Conservation (phyloP, 1,140 invertebrate species). For the Drosophila yakuba region DNA sequence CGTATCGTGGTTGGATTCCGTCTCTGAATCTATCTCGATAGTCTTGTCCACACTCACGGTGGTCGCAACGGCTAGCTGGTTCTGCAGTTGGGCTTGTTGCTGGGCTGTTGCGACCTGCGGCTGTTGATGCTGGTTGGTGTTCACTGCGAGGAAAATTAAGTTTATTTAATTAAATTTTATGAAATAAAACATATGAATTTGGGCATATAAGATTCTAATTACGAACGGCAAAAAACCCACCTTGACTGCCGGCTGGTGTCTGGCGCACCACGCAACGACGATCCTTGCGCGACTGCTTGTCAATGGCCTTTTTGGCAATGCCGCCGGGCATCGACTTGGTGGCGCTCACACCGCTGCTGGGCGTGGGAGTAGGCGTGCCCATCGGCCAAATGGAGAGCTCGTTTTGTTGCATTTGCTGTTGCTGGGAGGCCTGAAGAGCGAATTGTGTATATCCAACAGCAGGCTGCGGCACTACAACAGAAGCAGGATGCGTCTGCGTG, state of each 20-base stretch:
- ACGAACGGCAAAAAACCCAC: conserved; percentile 24
- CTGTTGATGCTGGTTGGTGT: conserved; percentile 73
- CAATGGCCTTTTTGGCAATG: conserved; percentile 84
- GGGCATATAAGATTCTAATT: neutral
- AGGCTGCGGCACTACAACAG: conserved; percentile 74
- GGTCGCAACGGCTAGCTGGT: conserved; percentile 82
- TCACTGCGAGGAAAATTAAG: conserved; percentile 22
- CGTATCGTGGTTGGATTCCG: conserved; percentile 99
- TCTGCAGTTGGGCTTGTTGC: conserved; percentile 80
- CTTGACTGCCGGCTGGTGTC: conserved; percentile 85
- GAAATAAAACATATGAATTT: neutral
- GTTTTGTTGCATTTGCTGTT: conserved; percentile 59
- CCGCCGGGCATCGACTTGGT: conserved; percentile 82
- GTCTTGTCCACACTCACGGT: conserved; percentile 86
- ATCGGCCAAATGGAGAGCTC: conserved; percentile 85
- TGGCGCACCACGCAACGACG: conserved; percentile 75
- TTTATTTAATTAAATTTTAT: neutral
- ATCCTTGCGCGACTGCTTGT: conserved; percentile 83
- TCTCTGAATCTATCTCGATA: conserved; percentile 97
- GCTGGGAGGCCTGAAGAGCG: conserved; percentile 56
- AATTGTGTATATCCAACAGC: conserved; percentile 63
- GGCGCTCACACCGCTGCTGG: conserved; percentile 30
- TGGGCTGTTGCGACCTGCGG: conserved; percentile 71
- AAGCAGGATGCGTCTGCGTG: conserved; percentile 85
- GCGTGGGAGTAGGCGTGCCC: conserved; percentile 64